Conservation (phyloP, 2,113 vertebrate species). For the Channa argus region DNA sequence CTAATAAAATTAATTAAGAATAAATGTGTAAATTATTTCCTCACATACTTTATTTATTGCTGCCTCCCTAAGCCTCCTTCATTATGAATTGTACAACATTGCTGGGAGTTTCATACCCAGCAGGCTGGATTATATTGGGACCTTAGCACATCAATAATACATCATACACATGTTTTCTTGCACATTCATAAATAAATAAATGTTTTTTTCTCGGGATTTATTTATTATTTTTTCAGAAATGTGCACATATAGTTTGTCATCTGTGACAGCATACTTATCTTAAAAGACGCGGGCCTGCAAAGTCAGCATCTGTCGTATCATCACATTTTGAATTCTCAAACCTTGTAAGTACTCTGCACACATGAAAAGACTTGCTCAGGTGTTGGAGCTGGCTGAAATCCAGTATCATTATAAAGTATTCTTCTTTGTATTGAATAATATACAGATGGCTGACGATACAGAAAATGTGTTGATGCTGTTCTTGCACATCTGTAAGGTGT, state of each 20-base stretch:
- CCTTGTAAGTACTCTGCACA: conserved; percentile 11
- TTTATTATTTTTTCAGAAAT: neutral
- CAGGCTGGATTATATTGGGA: conserved; percentile 11
- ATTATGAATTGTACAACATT: conserved; percentile 10
- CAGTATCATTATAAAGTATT: conserved; percentile 3
- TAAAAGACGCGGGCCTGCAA: neutral
- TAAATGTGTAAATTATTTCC: conserved; percentile 5
- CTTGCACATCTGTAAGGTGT: conserved; percentile 20
- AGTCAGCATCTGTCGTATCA: conserved; percentile 24
- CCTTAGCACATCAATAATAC: conserved; percentile 13
- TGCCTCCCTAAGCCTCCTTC: neutral
- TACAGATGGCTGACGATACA: conserved; percentile 37
- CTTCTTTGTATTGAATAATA: conserved; percentile 38
- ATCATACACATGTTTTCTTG: conserved; percentile 17
- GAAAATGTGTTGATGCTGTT: conserved; percentile 28
- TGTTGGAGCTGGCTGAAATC: conserved; percentile 17
- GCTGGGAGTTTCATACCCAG: conserved; percentile 4
- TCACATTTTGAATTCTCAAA: conserved; percentile 36
- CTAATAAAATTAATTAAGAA: neutral
- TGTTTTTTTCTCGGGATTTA: neutral
- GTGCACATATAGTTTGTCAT: conserved; percentile 18
- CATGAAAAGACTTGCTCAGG: conserved; percentile 24
- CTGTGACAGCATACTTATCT: conserved; percentile 3
- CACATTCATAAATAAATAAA: conserved; percentile 14
- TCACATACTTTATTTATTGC: conserved; percentile 11